Evolutionary conservation across 1,140 invertebrate species (phyloP).

Genomic region (Drosophila orosa): DNA sequence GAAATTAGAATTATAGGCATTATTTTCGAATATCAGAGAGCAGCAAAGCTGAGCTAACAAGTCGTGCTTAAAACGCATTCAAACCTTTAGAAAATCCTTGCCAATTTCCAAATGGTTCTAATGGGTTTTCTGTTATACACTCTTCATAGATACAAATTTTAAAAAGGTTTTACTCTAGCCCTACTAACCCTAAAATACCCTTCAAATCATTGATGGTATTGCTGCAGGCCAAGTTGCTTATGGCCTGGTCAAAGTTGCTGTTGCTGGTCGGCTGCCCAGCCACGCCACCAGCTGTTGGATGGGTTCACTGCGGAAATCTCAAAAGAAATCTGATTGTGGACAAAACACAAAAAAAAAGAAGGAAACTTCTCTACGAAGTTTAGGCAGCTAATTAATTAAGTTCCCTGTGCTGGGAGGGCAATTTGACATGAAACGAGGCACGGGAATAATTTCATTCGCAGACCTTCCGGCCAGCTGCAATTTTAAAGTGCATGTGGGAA

Average conservation of each 20-base stretch:
- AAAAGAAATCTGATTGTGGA: conserved; percentile 77
- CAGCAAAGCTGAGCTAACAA: too few species aligned
- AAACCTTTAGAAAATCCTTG: too few species aligned
- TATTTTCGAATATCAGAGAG: too few species aligned
- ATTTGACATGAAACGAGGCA: conserved; percentile 26
- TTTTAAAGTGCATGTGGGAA: conserved; percentile 36
- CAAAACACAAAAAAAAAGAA: not conserved
- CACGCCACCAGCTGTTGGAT: conserved; percentile 30
- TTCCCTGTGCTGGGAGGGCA: conserved; percentile 32
- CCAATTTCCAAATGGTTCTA: too few species aligned
- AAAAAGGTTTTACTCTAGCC: not conserved
- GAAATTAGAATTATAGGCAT: too few species aligned
- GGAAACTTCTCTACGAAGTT: conserved; percentile 63
- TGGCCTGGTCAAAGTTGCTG: conserved; percentile 34
- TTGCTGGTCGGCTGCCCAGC: conserved; percentile 21
- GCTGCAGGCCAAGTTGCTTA: conserved; percentile 53
- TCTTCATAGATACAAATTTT: not conserved
- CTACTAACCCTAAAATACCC: not conserved
- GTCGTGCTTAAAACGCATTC: too few species aligned
- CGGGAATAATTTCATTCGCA: conserved; percentile 16
- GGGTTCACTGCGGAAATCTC: conserved; percentile 49
- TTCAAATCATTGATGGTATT: conserved; percentile 16
- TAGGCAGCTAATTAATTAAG: conserved; percentile 83
- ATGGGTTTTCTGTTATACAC: too few species aligned
- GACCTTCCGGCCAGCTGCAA: conserved; percentile 38